These are phyloP conservation scores for Phocides pigmalion DNA, from an alignment of 1,140 invertebrate species.

Conservation along the genomic window DNA sequence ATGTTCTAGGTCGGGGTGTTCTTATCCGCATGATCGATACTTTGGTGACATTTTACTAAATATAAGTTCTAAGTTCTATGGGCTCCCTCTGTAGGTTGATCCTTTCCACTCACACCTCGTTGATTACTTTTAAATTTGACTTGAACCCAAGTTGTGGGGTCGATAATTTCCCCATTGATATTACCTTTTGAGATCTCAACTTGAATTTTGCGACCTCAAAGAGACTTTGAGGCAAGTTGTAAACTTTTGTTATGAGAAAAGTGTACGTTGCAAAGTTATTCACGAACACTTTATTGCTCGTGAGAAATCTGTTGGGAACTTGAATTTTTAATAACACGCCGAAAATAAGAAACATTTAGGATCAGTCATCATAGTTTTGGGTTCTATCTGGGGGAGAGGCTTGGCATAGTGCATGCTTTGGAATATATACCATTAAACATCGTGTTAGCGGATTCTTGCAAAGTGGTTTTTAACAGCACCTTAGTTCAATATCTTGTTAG, in stretches of 20 bases:
- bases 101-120: constrained; percentile 42
- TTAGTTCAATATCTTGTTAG: no score
- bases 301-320: constrained; percentile 14
- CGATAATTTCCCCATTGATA: constrained; percentile 58
- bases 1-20: no score
- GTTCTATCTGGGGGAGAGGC: no score
- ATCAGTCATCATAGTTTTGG: background rate
- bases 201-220: constrained; percentile 43
- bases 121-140: constrained; percentile 54
- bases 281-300: constrained; percentile 46
- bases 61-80: background rate
- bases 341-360: background rate
- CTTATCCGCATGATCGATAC: no score
- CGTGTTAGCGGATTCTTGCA: no score
- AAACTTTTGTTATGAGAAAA: constrained; percentile 52
- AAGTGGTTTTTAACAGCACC: no score
- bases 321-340: background rate
- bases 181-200: constrained; percentile 40
- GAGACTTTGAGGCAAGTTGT: constrained; percentile 38
- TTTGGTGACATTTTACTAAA: no score
- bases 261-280: constrained; percentile 39
- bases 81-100: background rate
- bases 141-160: constrained; percentile 36
- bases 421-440: no score
- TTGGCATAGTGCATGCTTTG: no score